Evolutionary conservation across 2,888 invertebrate species (phyloP).

Genomic region (Hypena proboscidalis): DNA sequence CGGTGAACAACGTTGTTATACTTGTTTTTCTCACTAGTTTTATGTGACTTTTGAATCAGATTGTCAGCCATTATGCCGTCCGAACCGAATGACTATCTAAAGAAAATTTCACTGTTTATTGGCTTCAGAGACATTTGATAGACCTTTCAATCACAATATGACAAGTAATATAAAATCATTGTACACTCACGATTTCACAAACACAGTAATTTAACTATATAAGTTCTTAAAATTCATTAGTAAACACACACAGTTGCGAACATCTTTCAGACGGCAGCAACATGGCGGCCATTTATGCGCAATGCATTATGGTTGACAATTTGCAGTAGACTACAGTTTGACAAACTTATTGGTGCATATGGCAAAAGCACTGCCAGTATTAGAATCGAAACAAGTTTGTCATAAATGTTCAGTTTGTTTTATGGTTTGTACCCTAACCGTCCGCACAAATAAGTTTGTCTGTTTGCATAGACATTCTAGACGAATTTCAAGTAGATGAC

Average conservation of each 20-base stretch:
- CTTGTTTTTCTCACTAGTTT: conserved; percentile 87
- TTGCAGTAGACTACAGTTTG: conserved; percentile 80
- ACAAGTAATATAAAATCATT: conserved; percentile 81
- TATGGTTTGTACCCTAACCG: no score
- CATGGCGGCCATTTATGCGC: conserved; percentile 87
- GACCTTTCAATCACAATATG: conserved; percentile 79
- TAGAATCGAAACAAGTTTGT: no score
- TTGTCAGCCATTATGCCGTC: conserved; percentile 88
- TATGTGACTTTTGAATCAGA: conserved; percentile 87
- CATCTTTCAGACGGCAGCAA: conserved; percentile 86
- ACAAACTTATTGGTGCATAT: no score
- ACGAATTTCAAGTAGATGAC: conserved; percentile 43
- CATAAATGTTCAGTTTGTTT: no score
- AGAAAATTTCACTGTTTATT: conserved; percentile 85
- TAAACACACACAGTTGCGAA: conserved; percentile 85
- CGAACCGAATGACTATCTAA: conserved; percentile 86
- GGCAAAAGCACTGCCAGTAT: no score
- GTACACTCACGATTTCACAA: conserved; percentile 85
- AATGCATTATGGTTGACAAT: conserved; percentile 86
- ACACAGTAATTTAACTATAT: conserved; percentile 80
- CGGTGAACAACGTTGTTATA: conserved; percentile 88
- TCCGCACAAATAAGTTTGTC: no score
- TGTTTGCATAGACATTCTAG: conserved; percentile 77
- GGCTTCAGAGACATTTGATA: conserved; percentile 84
- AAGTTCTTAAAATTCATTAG: conserved; percentile 84